phyloP scores from a whole-genome alignment of 1,140 invertebrate genomes.

The Drosophila mayri region DNA sequence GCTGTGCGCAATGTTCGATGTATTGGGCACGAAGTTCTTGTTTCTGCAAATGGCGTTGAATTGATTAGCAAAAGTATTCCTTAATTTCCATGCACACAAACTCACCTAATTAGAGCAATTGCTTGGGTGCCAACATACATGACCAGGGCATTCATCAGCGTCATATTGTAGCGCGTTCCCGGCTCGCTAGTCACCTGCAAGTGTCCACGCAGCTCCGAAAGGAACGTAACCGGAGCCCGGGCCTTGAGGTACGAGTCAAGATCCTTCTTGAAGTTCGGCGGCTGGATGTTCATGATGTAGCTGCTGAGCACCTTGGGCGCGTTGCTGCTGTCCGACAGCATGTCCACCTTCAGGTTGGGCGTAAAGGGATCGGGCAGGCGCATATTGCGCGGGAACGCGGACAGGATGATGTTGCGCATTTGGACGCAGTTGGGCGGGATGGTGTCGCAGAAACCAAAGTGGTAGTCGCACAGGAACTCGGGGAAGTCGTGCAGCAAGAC shows the following conservation, averaged over 20 bases:
- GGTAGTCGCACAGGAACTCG: constrained; percentile 99
- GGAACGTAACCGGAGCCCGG: constrained; percentile 97
- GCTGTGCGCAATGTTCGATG: constrained; percentile 98
- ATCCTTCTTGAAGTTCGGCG: constrained; percentile 96
- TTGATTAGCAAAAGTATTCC: background rate
- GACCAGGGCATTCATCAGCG: constrained; percentile 98
- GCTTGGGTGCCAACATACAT: constrained; percentile 99
- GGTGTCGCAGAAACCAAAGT: constrained; percentile 99
- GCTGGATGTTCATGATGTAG: constrained; percentile 94
- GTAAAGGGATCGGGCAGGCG: constrained; percentile 99
- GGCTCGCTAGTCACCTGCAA: constrained; percentile 94
- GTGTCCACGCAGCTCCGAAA: constrained; percentile 95
- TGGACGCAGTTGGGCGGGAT: constrained; percentile 99
- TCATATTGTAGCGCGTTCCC: constrained; percentile 97
- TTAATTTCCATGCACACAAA: too few relatives aligned
- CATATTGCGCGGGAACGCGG: constrained; percentile 99
- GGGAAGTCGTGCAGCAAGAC: constrained; percentile 99
- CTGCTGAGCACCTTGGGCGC: constrained; percentile 96
- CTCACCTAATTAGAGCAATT: constrained; percentile 91
- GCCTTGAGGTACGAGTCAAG: constrained; percentile 98
- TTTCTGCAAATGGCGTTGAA: constrained; percentile 85
- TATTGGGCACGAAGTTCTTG: constrained; percentile 96
- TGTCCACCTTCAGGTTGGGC: constrained; percentile 98
- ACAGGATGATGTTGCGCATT: constrained; percentile 99
- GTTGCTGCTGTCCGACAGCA: constrained; percentile 93